phyloP scores from a whole-genome alignment of 1,140 invertebrate genomes.

The Zeugodacus cucurbitae region DNA sequence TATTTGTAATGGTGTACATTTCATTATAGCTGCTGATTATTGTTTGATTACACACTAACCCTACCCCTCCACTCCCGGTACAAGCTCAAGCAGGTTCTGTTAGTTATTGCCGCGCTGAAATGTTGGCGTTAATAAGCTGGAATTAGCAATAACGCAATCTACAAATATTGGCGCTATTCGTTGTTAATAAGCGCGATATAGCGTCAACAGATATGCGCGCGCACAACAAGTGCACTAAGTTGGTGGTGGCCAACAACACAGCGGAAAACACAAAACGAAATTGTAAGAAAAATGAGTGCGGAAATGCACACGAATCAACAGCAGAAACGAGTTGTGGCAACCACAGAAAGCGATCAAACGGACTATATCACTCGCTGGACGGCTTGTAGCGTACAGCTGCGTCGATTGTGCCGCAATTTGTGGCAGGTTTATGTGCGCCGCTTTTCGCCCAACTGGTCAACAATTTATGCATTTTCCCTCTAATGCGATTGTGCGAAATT shows the following conservation, averaged over 20 bases:
- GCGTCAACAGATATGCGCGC: constrained; percentile 26
- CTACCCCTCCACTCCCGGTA: no score
- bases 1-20: not conserved
- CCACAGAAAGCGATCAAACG: not conserved
- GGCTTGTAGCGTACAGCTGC: not conserved
- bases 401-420: not conserved
- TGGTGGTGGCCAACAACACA: not conserved
- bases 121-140: constrained; percentile 8
- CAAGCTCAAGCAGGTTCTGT: constrained; percentile 23
- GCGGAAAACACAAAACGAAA: not conserved
- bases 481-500: constrained; percentile 17
- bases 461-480: not conserved
- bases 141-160: constrained; percentile 22
- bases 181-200: constrained; percentile 28
- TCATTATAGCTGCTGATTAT: constrained; percentile 29
- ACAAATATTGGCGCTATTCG: constrained; percentile 30
- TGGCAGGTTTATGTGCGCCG: constrained; percentile 3
- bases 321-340: not conserved
- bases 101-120: constrained; percentile 28
- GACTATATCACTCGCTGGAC: not conserved
- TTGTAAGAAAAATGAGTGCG: constrained; percentile 26
- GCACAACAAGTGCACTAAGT: not conserved
- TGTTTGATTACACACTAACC: not conserved
- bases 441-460: not conserved
- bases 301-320: not conserved